A percentile compares a stretch with the other conserved stretches of the same genome.
Evolutionary conservation across 2,888 invertebrate species (phyloP).

Genomic region (Adela reaumurella): DNA sequence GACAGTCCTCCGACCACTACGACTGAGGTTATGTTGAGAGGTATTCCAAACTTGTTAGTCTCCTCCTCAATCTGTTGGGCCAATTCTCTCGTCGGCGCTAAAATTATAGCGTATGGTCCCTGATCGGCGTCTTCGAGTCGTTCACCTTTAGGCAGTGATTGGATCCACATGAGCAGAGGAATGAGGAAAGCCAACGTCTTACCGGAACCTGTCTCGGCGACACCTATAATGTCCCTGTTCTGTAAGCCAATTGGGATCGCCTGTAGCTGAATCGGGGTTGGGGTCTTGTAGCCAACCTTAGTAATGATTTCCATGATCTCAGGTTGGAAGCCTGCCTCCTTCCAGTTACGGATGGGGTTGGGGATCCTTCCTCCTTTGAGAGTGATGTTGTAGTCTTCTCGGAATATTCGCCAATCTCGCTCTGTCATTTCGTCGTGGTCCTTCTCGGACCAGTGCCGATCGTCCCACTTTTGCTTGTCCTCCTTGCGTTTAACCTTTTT

Average conservation of each 20-base stretch:
- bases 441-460: conserved; percentile 98
- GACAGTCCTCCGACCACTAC: conserved; percentile 98
- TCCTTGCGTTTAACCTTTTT: conserved; percentile 93
- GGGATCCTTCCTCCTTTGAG: conserved; percentile 97
- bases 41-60: conserved; percentile 94
- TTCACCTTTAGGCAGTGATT: conserved; percentile 93
- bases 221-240: conserved; percentile 96
- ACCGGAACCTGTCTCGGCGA: conserved; percentile 98
- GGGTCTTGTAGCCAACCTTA: conserved; percentile 94
- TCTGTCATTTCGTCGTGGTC: conserved; percentile 94
- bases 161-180: conserved; percentile 96
- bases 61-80: conserved; percentile 99
- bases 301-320: conserved; percentile 93
- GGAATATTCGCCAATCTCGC: conserved; percentile 98
- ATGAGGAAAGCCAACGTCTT: conserved; percentile 98
- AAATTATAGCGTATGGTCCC: conserved; percentile 97
- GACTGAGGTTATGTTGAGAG: conserved; percentile 88
- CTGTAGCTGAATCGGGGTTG: conserved; percentile 98
- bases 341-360: conserved; percentile 93
- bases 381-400: conserved; percentile 98
- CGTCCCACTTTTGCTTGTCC: conserved; percentile 98
- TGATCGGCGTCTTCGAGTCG: conserved; percentile 86
- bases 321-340: conserved; percentile 84
- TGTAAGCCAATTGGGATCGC: conserved; percentile 98
- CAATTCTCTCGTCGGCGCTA: conserved; percentile 98